A percentile compares a stretch with the other conserved stretches of the same genome.
Evolutionary conservation across 2,888 invertebrate genomes (phyloP).

Genomic region (Unio pictorum): DNA sequence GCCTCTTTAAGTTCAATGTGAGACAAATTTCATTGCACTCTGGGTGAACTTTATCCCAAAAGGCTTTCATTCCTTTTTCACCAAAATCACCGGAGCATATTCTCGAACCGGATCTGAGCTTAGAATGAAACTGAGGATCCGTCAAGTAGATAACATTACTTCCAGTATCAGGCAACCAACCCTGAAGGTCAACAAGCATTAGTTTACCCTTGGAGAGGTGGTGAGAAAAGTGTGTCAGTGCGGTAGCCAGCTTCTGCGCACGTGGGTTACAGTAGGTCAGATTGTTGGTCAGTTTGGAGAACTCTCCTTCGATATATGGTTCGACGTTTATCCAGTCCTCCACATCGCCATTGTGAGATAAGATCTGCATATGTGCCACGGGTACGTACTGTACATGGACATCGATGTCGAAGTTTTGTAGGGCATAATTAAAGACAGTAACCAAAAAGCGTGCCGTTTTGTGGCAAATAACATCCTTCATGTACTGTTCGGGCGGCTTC

Average conservation of each 20-base stretch:
- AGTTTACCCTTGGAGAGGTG: slow-evolving; percentile 16
- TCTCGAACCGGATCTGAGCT: slow-evolving; percentile 5
- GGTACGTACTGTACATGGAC: slow-evolving; percentile 19
- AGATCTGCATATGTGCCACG: slow-evolving; percentile 17
- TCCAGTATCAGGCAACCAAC: slow-evolving; percentile 19
- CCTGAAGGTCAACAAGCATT: slow-evolving; percentile 34
- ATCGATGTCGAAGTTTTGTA: slow-evolving; percentile 10
- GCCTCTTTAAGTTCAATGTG: slow-evolving; percentile 14
- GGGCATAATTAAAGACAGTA: slow-evolving; percentile 27
- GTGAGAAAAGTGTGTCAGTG: slow-evolving; percentile 28
- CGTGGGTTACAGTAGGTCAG: slow-evolving; percentile 17
- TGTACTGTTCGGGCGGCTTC: slow-evolving; percentile 16
- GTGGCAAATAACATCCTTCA: slow-evolving; percentile 27
- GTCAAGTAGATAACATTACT: slow-evolving; percentile 28
- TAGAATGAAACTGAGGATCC: slow-evolving; percentile 30
- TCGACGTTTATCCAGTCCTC: slow-evolving; percentile 31
- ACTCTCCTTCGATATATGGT: slow-evolving; percentile 25
- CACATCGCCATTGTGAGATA: slow-evolving; percentile 14
- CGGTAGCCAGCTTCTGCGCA: slow-evolving; percentile 18
- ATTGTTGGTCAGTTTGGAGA: slow-evolving; percentile 25
- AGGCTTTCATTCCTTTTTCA: slow-evolving; percentile 21
- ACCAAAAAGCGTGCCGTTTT: slow-evolving; percentile 27
- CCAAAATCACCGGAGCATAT: slow-evolving; percentile 20
- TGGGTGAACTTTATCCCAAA: slow-evolving; percentile 27
- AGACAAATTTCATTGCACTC: slow-evolving; percentile 26